Evolutionary conservation across 2,113 vertebrate genomes (phyloP).

Genomic region (Cercocebus atys): DNA sequence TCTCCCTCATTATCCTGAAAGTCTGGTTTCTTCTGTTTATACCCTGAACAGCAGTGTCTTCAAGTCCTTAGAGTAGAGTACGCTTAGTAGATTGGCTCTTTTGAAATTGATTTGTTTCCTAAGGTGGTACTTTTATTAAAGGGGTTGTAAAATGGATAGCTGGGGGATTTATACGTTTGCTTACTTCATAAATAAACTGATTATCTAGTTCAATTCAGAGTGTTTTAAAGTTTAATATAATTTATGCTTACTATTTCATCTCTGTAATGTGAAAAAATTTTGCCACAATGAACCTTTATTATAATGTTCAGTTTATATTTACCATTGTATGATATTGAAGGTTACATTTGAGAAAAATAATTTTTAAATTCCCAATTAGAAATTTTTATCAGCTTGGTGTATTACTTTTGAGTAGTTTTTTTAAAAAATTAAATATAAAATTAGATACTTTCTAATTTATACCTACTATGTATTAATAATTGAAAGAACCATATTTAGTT

Average conservation of each 20-base stretch:
- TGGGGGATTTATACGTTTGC: background rate
- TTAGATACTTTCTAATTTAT: background rate
- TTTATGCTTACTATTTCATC: background rate
- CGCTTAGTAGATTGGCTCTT: background rate
- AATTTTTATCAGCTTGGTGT: background rate
- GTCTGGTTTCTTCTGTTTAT: background rate
- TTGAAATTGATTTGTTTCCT: background rate
- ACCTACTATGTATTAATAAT: background rate
- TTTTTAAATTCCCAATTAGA: constrained; percentile 12
- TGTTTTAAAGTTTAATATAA: background rate
- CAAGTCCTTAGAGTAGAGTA: background rate
- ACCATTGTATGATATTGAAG: background rate
- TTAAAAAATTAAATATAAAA: background rate
- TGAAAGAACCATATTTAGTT: background rate
- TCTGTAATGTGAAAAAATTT: background rate
- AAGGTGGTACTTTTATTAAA: background rate
- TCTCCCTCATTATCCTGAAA: background rate
- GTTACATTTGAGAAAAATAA: background rate
- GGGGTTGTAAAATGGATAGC: background rate
- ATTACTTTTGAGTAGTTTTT: background rate
- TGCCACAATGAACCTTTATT: background rate
- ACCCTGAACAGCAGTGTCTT: background rate
- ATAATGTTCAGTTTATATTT: background rate
- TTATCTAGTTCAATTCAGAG: background rate
- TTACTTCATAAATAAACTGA: background rate